Base-by-base conservation (phyloP, 2,113 vertebrate species). In the Scomber colias region DNA sequence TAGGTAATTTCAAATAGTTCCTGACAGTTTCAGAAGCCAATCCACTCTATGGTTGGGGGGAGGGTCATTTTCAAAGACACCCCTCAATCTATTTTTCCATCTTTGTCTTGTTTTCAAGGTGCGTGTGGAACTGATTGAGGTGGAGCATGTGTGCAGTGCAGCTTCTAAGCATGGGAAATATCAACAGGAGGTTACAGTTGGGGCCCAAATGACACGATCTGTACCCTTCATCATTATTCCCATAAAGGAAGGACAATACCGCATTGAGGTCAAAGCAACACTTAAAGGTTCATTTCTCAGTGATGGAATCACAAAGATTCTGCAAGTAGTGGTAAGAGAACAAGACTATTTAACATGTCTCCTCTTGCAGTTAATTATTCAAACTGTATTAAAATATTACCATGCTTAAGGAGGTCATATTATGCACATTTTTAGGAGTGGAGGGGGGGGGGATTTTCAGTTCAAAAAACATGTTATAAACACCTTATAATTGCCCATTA, bases 321-420 rank as follows among this genome's bases (percentile, higher is more conserved):
- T 99, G 19, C 89, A 67, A 12, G 97, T 99, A 0, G 95, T 98
- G 96, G 97, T 99, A 88, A 94, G 97, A 64, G 9, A 9, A 27
- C 24, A 27, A 27, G 24, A 27, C 24, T 27, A 27, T 27, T 27
- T 27, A 27, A 27, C 24, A 27, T 27, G 2, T 27, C 24, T 27
- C 24, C 24, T 27, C 24, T 27, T 27, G 24, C 24, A 27, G 24
- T 27, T 27, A 27, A 27, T 27, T 27, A 27, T 27, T 27, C 24
- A 27, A 27, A 3, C 24, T 27, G 24, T 27, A 27, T 27, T 27
- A 27, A 27, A 27, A 27, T 27, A 27, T 27, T 27, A 27, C 24
- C 24, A 27, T 27, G 24, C 24, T 27, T 27, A 27, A 27, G 24
- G 24, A 27, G 24, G 24, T 27, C 24, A 27, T 27, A 27, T 27